Evolutionary conservation across 2,113 vertebrate species (phyloP).

Genomic region (Elanoides forficatus): DNA sequence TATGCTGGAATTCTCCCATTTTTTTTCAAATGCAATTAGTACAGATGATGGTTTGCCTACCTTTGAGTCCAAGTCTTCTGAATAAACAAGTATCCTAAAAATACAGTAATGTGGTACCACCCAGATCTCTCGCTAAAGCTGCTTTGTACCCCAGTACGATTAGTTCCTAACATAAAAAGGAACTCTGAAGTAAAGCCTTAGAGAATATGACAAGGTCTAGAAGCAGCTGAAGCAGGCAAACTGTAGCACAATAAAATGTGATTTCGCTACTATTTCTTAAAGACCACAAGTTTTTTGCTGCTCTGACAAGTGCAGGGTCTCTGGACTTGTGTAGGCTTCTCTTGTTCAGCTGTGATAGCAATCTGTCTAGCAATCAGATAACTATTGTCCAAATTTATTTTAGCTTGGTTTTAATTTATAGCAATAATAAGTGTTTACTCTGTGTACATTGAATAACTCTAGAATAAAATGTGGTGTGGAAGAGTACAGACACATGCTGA

Average conservation of each 20-base stretch:
- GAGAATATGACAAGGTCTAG: not conserved
- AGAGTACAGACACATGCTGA: not conserved
- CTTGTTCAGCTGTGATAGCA: not conserved
- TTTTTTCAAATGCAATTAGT: not conserved
- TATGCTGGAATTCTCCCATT: not conserved
- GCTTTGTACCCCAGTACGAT: fast-evolving
- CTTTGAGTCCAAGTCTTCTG: not conserved
- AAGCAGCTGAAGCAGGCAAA: not conserved
- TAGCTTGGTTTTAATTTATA: not conserved
- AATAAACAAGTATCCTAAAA: not conserved
- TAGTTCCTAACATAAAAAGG: not conserved
- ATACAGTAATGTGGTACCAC: not conserved
- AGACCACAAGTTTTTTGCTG: not conserved
- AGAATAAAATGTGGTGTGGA: not conserved
- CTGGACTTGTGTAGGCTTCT: not conserved
- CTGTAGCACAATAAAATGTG: not conserved
- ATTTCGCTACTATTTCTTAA: not conserved
- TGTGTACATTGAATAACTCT: not conserved
- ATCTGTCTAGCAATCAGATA: not conserved
- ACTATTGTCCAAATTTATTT: not conserved
- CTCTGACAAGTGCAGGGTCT: not conserved
- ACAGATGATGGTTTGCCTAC: not conserved
- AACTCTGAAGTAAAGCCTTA: not conserved
- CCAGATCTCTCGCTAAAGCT: not conserved
- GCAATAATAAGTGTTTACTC: not conserved